Base-by-base conservation (phyloP, 2,797 vertebrate species). In the Chloroceryle inda region DNA sequence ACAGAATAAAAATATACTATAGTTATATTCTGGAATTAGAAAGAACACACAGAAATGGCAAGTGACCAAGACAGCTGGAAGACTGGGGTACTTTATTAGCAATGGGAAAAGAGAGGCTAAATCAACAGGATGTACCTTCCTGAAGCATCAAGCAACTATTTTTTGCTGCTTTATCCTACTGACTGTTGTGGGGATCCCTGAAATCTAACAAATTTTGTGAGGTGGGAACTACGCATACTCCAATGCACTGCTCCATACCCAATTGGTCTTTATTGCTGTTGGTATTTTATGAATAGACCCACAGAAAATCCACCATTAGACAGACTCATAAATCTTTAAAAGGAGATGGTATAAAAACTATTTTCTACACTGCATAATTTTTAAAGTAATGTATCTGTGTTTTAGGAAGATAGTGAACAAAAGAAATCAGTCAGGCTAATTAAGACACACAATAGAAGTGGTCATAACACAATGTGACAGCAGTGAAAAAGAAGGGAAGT, bases 381-480 rank as follows among this genome's bases (percentile, higher is more conserved):
- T 80, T 53, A 52, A 86, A 81, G 44, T 38, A 50, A 58, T 19
- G 72, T 19, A 71, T 29, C 53, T 38, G 31, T 40, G 33, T 63
- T 92, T 86, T 72, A 82, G 62, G 35, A 63, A 78, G 91, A 78
- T 4, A 68, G 15, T n/a, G n/a, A 88, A 88, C 35, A 77, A 85
- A 91, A 88, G 37, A 69, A 81, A 86, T 75, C 66, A 66, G n/a
- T 67, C 76, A 18, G 50, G 35, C 45, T 92, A 93, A 90, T 84
- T 88, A 92, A 66, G 45, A 66, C 27, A 78, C 80, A 75, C 49
- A 90, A 88, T 17, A 81, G 80, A 84, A 94, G 92, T 58, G 37
- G 20, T 58, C 88, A 94, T 84, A 11, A 21, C 85, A 29, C 27
- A 85, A 72, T 0, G 1, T 17, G 35, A 56, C 31, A 80, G 52